Evolutionary conservation across 2,797 vertebrate genomes (phyloP).

Genomic region (Cyclura pinguis): DNA sequence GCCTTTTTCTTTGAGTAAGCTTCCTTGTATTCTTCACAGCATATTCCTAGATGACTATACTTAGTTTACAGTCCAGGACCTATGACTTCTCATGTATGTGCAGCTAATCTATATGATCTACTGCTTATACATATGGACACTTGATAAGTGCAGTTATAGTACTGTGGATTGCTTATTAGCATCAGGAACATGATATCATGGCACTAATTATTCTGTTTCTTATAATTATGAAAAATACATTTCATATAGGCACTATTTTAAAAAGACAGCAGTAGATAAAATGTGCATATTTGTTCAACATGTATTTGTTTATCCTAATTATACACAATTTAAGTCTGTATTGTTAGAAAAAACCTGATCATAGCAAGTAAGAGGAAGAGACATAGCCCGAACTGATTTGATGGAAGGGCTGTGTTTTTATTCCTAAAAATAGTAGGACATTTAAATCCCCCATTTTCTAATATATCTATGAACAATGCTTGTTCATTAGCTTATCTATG

Average conservation of each 20-base stretch:
- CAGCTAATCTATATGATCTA: not conserved
- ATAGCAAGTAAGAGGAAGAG: slow-evolving; percentile 36
- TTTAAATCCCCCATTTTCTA: slow-evolving; percentile 40
- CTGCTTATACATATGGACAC: not conserved
- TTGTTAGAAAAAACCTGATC: slow-evolving; percentile 37
- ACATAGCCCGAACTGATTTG: slow-evolving; percentile 46
- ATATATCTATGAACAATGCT: slow-evolving; percentile 49
- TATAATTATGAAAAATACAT: slow-evolving; percentile 21
- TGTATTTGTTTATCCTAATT: slow-evolving; percentile 35
- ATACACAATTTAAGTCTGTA: slow-evolving; percentile 35
- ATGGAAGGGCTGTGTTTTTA: slow-evolving; percentile 37
- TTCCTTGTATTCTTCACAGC: not conserved
- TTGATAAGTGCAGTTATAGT: not conserved
- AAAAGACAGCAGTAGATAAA: slow-evolving; percentile 23
- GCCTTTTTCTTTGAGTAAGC: no score
- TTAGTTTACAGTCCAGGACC: not conserved
- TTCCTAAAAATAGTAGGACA: slow-evolving; percentile 9
- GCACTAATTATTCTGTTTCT: not conserved
- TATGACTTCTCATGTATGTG: not conserved
- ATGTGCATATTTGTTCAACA: not conserved
- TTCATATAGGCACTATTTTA: not conserved
- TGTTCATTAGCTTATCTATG: slow-evolving; percentile 51
- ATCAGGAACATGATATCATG: slow-evolving; percentile 15
- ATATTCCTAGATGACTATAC: not conserved
- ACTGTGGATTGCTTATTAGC: slow-evolving; percentile 26